Base-by-base conservation (phyloP, 2,888 invertebrate species). In the Dynastes tityus region DNA sequence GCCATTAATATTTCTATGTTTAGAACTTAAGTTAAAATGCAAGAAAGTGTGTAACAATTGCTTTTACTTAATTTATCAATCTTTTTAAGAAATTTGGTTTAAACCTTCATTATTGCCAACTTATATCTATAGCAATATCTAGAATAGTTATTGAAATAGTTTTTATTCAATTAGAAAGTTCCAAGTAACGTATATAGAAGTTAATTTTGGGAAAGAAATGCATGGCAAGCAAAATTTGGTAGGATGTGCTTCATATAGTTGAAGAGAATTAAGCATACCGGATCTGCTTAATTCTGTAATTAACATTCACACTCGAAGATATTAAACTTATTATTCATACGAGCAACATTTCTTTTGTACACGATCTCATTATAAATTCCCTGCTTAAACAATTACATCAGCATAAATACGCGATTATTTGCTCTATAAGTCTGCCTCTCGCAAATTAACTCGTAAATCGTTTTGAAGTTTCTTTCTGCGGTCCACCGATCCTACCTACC, bases 361-460 rank as follows among this genome's bases (percentile, higher is more conserved):
- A 27, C 27, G 51, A 51, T 51, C 27, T 68, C 29, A 51, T 68
- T 68, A 68, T 63, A 63, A 63, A 63, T 32, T 63, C 61, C 1
- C 22, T 61, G 22, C 61, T 61, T 61, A 55, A 22, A 32, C 32
- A 63, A 29, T 29, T 32, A 63, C 63, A 45, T 22, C 45, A 37
- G 13, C 16, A n/a, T 74, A 40, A 27, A 63, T 74, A 58, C 40
- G 5, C 9, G 45, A 45, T 45, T 74, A 74, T 40, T 29, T 40
- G 61, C 61, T 74, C 73, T 74, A 61, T 61, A 74, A 74, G 63
- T 61, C 16, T 27, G 61, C 61, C 45, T 45, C 37, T 32, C 6
- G 45, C 68, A 49, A 27, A 51, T 68, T 51, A 29, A 29, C 32
- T 63, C 45, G 27, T 74, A 61, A 74, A 74, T 74, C 58, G 29